Percentiles rank a stretch among this genome's conserved stretches.
These are phyloP conservation scores for Apamea monoglypha DNA, from an alignment of 2,888 invertebrate species.

Conservation along the genomic window DNA sequence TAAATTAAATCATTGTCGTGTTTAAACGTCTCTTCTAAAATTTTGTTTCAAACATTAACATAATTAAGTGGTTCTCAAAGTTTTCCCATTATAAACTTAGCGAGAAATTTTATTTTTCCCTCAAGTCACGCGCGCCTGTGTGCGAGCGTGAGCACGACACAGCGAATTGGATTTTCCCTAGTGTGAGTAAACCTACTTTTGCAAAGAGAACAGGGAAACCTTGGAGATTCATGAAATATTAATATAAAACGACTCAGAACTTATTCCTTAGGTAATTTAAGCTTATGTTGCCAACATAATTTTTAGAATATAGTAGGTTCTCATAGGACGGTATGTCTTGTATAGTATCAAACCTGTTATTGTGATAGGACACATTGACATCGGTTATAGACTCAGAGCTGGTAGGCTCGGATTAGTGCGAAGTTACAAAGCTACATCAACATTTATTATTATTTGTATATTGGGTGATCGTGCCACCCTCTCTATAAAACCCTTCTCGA, in stretches of 20 bases:
- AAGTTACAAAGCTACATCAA: conserved; percentile 1
- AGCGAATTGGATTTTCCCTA: conserved; percentile 89
- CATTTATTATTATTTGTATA: conserved; percentile 3
- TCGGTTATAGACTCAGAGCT: conserved; percentile 7
- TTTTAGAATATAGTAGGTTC: conserved; percentile 61
- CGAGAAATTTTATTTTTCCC: conserved; percentile 91
- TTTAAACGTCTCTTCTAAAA: conserved; percentile 90
- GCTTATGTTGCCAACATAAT: conserved; percentile 75
- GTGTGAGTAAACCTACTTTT: conserved; percentile 90
- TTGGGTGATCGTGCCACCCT: neutral
- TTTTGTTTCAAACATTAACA: conserved; percentile 91
- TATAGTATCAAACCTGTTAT: conserved; percentile 21
- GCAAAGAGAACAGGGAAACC: conserved; percentile 87
- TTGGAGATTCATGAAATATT: conserved; percentile 88
- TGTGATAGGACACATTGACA: neutral
- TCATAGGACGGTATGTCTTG: conserved; percentile 23
- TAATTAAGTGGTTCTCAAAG: conserved; percentile 91
- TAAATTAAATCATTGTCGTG: conserved; percentile 87
- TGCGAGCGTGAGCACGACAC: conserved; percentile 86
- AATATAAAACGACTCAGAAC: conserved; percentile 84
- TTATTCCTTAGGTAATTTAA: conserved; percentile 81
- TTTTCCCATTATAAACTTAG: conserved; percentile 91
- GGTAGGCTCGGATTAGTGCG: neutral
- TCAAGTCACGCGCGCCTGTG: conserved; percentile 88
- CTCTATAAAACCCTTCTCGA: neutral